Percentiles rank a stretch among this genome's conserved stretches.
phyloP scores from a whole-genome alignment of 1,140 invertebrate species.

The Drosophila lini region DNA sequence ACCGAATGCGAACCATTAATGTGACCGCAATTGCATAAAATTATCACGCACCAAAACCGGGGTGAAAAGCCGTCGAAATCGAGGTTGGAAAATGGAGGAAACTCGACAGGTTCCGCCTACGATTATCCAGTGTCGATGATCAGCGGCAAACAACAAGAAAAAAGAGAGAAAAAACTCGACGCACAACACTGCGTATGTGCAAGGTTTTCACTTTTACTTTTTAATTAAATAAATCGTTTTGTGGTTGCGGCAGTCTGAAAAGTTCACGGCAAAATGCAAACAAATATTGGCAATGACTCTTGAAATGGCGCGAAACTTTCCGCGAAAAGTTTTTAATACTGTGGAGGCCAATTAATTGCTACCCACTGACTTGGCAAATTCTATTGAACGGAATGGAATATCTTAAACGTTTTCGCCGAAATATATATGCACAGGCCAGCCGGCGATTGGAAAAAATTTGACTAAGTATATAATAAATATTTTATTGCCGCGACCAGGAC shows the following conservation, averaged over 20 bases:
- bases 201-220: conserved; percentile 28
- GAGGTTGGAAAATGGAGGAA: not conserved
- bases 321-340: conserved; percentile 46
- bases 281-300: conserved; percentile 66
- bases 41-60: conserved; percentile 59
- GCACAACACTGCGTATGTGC: conserved; percentile 50
- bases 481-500: conserved; percentile 21
- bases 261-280: conserved; percentile 38
- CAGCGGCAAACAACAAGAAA: not conserved
- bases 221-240: conserved; percentile 39
- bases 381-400: conserved; percentile 8
- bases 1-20: conserved; percentile 73
- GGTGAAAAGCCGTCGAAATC: conserved; percentile 3
- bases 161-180: not conserved
- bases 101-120: conserved; percentile 12
- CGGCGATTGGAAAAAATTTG: conserved; percentile 22
- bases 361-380: conserved; percentile 57
- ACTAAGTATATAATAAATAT: conserved; percentile 44
- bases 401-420: conserved; percentile 11
- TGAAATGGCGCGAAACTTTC: conserved; percentile 30
- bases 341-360: conserved; percentile 57
- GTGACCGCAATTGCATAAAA: conserved; percentile 73
- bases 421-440: conserved; percentile 10
- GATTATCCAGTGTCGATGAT: conserved; percentile 17
- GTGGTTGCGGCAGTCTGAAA: conserved; percentile 37